Evolutionary conservation across 2,888 invertebrate genomes (phyloP), one percentile per base, ranked within the genome.

Genomic region (Drosophila eohydei): DNA sequence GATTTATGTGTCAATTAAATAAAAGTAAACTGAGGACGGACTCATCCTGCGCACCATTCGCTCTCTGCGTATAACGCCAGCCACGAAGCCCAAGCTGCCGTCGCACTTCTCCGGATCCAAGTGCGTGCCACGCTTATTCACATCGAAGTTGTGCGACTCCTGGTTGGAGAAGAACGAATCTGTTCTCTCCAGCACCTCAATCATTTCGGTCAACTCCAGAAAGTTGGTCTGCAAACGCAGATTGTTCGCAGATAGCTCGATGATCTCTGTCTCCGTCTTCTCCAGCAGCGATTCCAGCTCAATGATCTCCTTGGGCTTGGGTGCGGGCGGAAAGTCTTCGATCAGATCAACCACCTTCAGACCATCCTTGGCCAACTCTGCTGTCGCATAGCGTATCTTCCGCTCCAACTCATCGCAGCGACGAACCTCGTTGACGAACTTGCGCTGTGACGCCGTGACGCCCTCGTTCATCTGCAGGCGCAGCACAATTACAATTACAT

Each of bases 231-330:
- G 97, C 89, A 98, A 93, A 88, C 97, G 97, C 68, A 98, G 96
- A 21, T 98, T 97, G 92, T 98, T 98, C 91, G 97, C 97, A 69
- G 97, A 97, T 71, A 99, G 94, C 93, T 99, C 98, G 65, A 97
- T 94, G 76, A 99, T 96, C 93, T 99, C 98, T 82, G 97, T 96
- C 93, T 99, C 98, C 28, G 98, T 96, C 93, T 98, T 98, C 93
- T 99, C 99, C 92, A 98, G 95, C 83, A 97, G 97, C 2, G 96
- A 95, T 95, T 97, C 92, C 40, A 93, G 89, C 65, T 97, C 96
- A 70, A 96, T 96, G 92, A 97, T 96, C 91, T 96, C 96, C 66
- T 96, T 94, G 0, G 96, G 96, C 83, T 95, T 95, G 0, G 96
- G 96, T 4, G 96, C 96, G 63, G 95, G 94, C 7, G 96, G 96